A percentile compares a stretch with the other conserved stretches of the same genome.
phyloP scores from a whole-genome alignment of 2,113 vertebrate species.

The Diadophis punctatus region DNA sequence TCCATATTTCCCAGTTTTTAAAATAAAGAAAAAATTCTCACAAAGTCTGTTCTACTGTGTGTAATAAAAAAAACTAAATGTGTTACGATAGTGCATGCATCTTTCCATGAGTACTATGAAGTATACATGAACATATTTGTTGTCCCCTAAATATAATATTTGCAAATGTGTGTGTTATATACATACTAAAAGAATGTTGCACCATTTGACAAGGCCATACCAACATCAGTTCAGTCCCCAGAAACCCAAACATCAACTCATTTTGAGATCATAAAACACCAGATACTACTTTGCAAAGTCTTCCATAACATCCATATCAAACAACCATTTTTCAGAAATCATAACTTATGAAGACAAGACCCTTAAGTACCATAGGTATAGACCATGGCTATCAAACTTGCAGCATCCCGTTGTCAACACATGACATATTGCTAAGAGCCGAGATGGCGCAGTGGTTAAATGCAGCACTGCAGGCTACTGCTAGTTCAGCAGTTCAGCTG shows the following conservation, averaged over 20 bases:
- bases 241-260: not conserved
- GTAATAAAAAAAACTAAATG: not conserved
- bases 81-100: no score
- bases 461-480: no score
- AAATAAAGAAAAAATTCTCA: not conserved
- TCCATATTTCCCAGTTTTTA: not conserved
- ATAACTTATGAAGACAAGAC: not conserved
- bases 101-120: no score
- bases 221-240: not conserved
- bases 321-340: not conserved
- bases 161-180: no score
- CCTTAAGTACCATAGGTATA: not conserved
- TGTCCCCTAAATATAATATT: no score
- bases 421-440: no score
- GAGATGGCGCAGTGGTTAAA: no score
- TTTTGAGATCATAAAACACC: not conserved
- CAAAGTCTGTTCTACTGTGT: not conserved
- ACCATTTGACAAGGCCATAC: not conserved
- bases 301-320: not conserved
- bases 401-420: rapidly evolving
- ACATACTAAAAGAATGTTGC: no score
- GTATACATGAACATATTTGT: no score
- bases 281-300: not conserved
- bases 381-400: not conserved
- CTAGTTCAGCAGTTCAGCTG: no score